These are phyloP conservation scores for Psettodes erumei DNA, from an alignment of 2,113 vertebrate genomes.

Conservation along the genomic window DNA sequence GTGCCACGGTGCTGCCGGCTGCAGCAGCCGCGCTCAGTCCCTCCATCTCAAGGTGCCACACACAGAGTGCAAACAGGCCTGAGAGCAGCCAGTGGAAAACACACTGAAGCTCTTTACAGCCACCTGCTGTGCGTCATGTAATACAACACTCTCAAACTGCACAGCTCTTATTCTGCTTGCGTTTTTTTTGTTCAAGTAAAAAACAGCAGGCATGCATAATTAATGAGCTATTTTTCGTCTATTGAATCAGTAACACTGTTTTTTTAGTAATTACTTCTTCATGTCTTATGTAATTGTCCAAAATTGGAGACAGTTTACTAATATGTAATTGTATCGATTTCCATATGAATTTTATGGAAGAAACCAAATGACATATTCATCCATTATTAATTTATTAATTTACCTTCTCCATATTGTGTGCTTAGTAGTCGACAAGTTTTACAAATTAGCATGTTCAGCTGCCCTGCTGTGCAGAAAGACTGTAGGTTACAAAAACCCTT, in stretches of 20 bases:
- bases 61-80: conserved; percentile 34
- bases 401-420: not conserved
- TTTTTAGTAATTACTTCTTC: conserved; percentile 3
- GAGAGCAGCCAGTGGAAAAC: conserved; percentile 20
- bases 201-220: not conserved
- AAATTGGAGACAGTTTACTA: not conserved
- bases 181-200: not conserved
- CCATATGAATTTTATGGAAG: not conserved
- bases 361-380: not conserved
- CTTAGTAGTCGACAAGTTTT: not conserved
- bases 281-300: not conserved
- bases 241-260: not conserved
- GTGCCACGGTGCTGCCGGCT: conserved; percentile 48
- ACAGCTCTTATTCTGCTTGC: not conserved
- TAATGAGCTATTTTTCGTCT: not conserved
- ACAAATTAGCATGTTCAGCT: not conserved
- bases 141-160: conserved; percentile 56
- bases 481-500: not conserved
- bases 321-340: not conserved
- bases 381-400: not conserved
- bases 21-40: conserved; percentile 54
- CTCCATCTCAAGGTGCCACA: conserved; percentile 39
- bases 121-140: conserved; percentile 75
- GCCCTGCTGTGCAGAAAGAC: not conserved
- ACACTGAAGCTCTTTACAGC: conserved; percentile 76